Conservation (phyloP, 2,888 invertebrate species). For the Sphecodes monilicornis region DNA sequence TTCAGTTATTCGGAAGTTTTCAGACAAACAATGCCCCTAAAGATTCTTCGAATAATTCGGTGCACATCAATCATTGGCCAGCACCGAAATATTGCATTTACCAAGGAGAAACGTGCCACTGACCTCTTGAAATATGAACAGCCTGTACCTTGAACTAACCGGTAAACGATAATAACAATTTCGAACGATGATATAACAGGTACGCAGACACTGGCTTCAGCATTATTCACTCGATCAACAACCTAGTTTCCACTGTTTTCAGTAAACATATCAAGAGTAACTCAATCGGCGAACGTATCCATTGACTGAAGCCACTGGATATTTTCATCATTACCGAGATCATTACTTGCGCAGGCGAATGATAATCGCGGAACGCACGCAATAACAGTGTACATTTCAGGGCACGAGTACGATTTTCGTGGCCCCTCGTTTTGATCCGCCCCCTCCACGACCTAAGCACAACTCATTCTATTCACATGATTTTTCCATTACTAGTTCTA, state of each 20-base stretch:
- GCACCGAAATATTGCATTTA: conserved; percentile 34
- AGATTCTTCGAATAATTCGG: conserved; percentile 42
- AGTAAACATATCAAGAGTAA: conserved; percentile 67
- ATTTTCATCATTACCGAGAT: conserved; percentile 60
- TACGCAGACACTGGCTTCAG: conserved; percentile 54
- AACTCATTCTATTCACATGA: too few species aligned
- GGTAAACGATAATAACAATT: conserved; percentile 70
- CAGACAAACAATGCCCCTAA: conserved; percentile 3
- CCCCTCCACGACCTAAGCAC: too few species aligned
- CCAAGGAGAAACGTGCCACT: conserved; percentile 19
- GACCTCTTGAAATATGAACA: conserved; percentile 37
- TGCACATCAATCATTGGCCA: conserved; percentile 18
- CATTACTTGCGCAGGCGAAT: conserved; percentile 54
- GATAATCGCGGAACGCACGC: background rate
- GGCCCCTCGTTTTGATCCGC: too few species aligned
- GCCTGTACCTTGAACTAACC: conserved; percentile 48
- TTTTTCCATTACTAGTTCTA: too few species aligned
- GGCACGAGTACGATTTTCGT: too few species aligned
- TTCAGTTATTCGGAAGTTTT: conserved; percentile 17
- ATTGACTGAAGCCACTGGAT: conserved; percentile 39
- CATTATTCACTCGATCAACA: conserved; percentile 62
- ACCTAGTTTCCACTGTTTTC: conserved; percentile 62
- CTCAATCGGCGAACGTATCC: conserved; percentile 61
- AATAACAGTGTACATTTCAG: background rate
- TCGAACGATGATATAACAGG: conserved; percentile 61